Base-by-base conservation (phyloP, 2,888 invertebrate genomes). In the Hydraecia micacea region DNA sequence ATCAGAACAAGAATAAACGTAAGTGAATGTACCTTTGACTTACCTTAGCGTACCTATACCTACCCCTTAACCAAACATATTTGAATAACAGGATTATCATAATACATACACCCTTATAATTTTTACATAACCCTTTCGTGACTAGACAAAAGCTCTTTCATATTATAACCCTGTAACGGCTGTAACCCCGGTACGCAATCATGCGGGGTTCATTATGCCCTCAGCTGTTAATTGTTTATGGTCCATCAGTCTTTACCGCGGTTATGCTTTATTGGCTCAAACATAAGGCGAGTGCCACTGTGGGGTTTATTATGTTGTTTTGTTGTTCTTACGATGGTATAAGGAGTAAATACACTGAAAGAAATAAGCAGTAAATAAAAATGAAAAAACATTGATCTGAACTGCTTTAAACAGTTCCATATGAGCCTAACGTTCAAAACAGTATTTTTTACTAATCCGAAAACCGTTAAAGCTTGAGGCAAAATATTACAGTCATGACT, bases 191-290 rank as follows among this genome's bases (percentile, higher is more conserved):
- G 28, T 70, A 28, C 49, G 32, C 49, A 84, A 55, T 73, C 75
- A 67, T 21, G 62, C 69, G 15, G 32, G 60, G 65, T 71, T 78
- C 70, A 66, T 80, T 79, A 75, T 46, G 69, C 77, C 77, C 74
- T 36, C 70, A 68, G 69, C 58, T 66, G 73, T 84, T 73, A 75
- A 82, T 77, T 76, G 80, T 84, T 89, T 74, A 86, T 74, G 73
- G 49, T 36, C 79, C 72, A 86, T 83, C 67, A 79, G 74, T 70
- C 46, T 63, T 36, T n/a, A 67, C 58, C 21, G 49, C 36, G 63
- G 75, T 83, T 75, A 82, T 83, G 18, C 18, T 80, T 81, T 87
- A 85, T 82, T 73, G 73, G 60, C 65, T 42, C 67, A 77, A 73
- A 77, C 71, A 73, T 82, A 83, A 73, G 76, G 25, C 21, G 73